Conservation (phyloP, 2,113 vertebrate species). For the Ictalurus furcatus region DNA sequence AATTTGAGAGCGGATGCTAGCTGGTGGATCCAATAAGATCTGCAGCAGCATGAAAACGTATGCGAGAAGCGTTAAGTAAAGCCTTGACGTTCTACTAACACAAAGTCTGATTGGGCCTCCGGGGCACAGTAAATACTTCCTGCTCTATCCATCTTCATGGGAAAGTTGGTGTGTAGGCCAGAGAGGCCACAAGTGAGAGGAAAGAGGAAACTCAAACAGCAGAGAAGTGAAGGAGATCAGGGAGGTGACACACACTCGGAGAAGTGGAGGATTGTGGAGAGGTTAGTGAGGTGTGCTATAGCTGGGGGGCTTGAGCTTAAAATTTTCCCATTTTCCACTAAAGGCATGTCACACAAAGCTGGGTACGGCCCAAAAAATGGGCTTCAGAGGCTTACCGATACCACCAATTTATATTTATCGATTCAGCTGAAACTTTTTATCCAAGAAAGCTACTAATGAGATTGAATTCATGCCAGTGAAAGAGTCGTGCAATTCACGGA, state of each 20-base stretch:
- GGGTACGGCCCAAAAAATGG: neutral
- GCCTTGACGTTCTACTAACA: constrained; percentile 28
- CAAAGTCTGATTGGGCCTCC: constrained; percentile 32
- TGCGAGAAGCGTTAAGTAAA: constrained; percentile 34
- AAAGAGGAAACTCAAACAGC: neutral
- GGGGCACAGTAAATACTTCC: constrained; percentile 3
- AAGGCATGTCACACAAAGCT: constrained; percentile 22
- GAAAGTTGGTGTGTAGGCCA: neutral
- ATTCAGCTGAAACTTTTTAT: neutral
- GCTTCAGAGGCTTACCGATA: neutral
- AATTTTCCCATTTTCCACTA: constrained; percentile 4
- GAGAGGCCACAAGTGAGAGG: neutral
- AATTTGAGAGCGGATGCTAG: neutral
- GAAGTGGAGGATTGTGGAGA: neutral
- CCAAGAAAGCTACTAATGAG: neutral
- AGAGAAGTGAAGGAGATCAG: neutral
- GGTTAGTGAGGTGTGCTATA: constrained; percentile 22
- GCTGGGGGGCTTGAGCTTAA: constrained; percentile 11
- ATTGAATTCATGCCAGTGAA: neutral
- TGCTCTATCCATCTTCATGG: constrained; percentile 32
- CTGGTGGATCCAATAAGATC: neutral
- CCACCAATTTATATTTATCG: neutral
- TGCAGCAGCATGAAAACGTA: neutral
- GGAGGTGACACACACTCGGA: neutral
- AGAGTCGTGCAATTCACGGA: neutral